Evolutionary conservation across 2,797 vertebrate species (phyloP), one percentile per base, ranked within the genome.

Genomic region (Enoplosus armatus): DNA sequence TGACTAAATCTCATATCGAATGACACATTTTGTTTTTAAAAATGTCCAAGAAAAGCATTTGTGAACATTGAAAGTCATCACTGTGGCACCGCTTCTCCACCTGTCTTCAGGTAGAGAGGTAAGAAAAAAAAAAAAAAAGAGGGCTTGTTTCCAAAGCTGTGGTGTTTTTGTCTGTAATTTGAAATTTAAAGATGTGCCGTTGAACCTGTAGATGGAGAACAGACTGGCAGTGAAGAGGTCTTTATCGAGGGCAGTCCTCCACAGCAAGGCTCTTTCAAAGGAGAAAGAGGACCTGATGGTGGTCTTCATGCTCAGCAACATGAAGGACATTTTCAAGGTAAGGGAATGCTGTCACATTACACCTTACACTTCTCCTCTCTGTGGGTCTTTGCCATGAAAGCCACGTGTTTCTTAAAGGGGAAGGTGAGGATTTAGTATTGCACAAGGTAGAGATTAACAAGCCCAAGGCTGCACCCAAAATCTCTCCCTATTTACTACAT

Each of bases 241-340:
- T 0, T 99, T 99, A 84, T 96, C 95, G 43, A 96, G 95, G 92
- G 97, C 96, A 0, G 87, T 99, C 65, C 91, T 99, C 80, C 95
- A 95, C 90, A 96, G 95, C 82, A 98, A 95, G 92, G 92, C 85
- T 77, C 90, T 98, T 58, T 95, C 96, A 20, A 98, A 95, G 91
- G 97, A 96, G 61, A 97, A 96, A 65, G 96, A 96, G 55, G 97
- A 99, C 61, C 96, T 99, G 63, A 90, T 99, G 55, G 87, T 99
- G 77, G 93, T 97, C 65, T 99, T 99, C 87, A 96, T 99, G 83
- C 93, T 99, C 65, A 97, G 98, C 92, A 97, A 98, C 87, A 94
- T 96, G 67, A 95, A 95, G 85, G 97, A 98, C 41, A 95, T 98
- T 26, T 97, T 99, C 75, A 99, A 98, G 97, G 93, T 93, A 72